These are phyloP conservation scores for Morpho helenor DNA, from an alignment of 2,888 invertebrate species.

Conservation along the genomic window DNA sequence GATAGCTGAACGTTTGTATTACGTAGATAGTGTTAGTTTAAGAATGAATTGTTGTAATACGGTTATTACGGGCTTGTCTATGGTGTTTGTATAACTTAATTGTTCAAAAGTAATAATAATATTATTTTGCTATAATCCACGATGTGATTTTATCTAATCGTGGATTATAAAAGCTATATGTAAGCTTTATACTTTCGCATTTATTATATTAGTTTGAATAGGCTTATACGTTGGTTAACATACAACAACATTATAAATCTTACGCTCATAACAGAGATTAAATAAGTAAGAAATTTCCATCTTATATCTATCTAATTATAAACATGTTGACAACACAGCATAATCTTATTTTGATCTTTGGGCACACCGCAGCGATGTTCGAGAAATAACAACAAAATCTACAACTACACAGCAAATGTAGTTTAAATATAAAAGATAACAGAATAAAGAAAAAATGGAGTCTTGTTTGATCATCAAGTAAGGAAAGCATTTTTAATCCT, in stretches of 20 bases:
- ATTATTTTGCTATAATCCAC: too few species aligned
- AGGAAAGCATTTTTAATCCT: too few species aligned
- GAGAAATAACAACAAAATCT: too few species aligned
- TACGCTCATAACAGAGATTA: slow-evolving; percentile 17
- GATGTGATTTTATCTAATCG: too few species aligned
- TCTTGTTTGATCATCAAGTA: too few species aligned
- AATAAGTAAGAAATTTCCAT: slow-evolving; percentile 20
- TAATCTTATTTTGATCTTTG: slow-evolving; percentile 3
- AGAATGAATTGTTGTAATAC: background rate
- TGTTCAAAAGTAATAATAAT: too few species aligned
- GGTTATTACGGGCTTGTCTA: background rate
- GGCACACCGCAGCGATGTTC: too few species aligned
- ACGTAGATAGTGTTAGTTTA: slow-evolving; percentile 15
- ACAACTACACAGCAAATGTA: too few species aligned
- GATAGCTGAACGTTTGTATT: slow-evolving; percentile 19
- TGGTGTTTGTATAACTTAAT: background rate
- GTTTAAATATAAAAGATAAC: too few species aligned
- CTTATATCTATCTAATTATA: slow-evolving; percentile 4
- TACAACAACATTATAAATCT: slow-evolving; percentile 13
- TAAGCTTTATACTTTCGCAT: too few species aligned
- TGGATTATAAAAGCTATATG: too few species aligned
- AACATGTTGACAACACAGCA: slow-evolving; percentile 3
- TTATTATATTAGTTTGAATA: background rate
- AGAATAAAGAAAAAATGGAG: too few species aligned
- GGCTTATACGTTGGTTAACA: slow-evolving; percentile 8